Base-by-base conservation (phyloP, 1,140 invertebrate species). In the Achatina immaculata region DNA sequence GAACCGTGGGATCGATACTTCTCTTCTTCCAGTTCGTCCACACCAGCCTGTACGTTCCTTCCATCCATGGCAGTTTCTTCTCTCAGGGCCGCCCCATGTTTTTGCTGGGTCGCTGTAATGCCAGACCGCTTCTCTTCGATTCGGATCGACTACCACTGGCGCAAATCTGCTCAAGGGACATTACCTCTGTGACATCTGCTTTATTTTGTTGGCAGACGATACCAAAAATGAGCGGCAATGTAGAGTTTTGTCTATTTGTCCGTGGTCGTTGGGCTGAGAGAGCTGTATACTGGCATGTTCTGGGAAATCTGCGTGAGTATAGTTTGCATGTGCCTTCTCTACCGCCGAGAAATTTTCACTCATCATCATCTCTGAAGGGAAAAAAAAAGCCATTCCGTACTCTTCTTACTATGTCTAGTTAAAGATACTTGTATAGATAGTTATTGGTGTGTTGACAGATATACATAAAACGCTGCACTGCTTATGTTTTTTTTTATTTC, bases 1-100 rank as follows among this genome's bases (percentile, higher is more conserved):
- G 58, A 62, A 62, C 58, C 58, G 58, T 62, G 58, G 28, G 58
- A 62, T 62, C 58, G 58, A 62, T 62, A 62, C 28, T 34, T 28
- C 31, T 62, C 58, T 62, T 4, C n/a, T 16, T 62, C 58, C 58
- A 62, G 28, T 34, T 34, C 58, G n/a, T 31, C 58, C 58, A n/a
- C n/a, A 4, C n/a, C 9, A 62, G 28, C 31, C 58, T 62, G 4
- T 28, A 31, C 58, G 21, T 62, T 62, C 58, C 58, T 31, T 62
- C 58, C 58, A 62, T 62, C 58, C 58, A 62, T 62, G n/a, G 58
- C 58, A 6, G 31, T 62, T 62, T 16, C 58, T 28, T 31, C 31
- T 62, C 58, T 28, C 58, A 62, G 3, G 31, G n/a, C n/a, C 2
- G 0, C 16, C 0, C 58, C 28, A 11, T 48, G 28, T 31, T 62